Conservation (phyloP, 2,888 invertebrate genomes). For the Dione juno region DNA sequence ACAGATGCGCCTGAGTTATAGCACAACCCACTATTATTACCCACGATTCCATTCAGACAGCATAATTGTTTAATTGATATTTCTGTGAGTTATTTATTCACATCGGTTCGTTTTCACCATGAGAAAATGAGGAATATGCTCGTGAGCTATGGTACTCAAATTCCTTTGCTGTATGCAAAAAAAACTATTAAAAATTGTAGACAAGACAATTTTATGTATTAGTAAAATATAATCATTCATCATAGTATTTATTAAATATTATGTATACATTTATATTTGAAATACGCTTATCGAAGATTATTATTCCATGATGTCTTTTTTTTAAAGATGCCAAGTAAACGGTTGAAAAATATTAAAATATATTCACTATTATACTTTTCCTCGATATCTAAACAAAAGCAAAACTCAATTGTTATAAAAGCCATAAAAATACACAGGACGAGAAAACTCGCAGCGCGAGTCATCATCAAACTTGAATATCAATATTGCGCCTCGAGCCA, state of each 20-base stretch:
- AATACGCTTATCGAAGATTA: not conserved
- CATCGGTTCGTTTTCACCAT: slow-evolving; percentile 78
- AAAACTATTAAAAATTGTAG: not conserved
- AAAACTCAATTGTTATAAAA: slow-evolving; percentile 72
- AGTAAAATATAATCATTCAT: not conserved
- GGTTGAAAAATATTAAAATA: slow-evolving; percentile 45
- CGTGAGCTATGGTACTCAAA: slow-evolving; percentile 66
- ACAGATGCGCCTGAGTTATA: slow-evolving; percentile 84
- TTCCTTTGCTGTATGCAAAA: too few species aligned
- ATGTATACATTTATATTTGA: not conserved
- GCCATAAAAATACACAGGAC: slow-evolving; percentile 76
- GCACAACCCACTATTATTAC: slow-evolving; percentile 82
- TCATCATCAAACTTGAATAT: slow-evolving; percentile 84
- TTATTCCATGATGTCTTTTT: not conserved
- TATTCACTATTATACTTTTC: slow-evolving; percentile 52
- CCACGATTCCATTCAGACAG: slow-evolving; percentile 84
- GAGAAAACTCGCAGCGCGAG: slow-evolving; percentile 73
- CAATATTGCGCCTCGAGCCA: slow-evolving; percentile 84
- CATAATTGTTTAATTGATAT: slow-evolving; percentile 85
- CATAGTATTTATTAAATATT: not conserved
- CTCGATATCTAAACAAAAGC: slow-evolving; percentile 62
- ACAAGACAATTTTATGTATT: not conserved
- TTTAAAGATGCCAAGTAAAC: not conserved
- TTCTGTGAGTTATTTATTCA: slow-evolving; percentile 84
- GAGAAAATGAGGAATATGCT: slow-evolving; percentile 74